Base-by-base conservation (phyloP, 2,113 vertebrate genomes). In the Lanius collurio region DNA sequence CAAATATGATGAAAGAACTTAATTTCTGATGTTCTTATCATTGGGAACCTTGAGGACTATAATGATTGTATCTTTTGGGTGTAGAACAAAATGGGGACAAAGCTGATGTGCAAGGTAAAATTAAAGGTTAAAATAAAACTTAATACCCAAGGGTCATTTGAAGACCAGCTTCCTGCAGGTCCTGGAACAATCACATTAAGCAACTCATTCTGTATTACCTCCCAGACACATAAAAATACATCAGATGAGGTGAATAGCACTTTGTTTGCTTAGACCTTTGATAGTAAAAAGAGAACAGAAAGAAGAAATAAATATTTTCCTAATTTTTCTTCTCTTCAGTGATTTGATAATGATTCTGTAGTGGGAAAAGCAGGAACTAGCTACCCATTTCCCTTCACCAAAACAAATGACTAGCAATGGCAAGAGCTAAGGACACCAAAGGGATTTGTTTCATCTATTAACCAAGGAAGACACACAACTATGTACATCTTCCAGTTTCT, bases 391-490 rank as follows among this genome's bases (percentile, higher is more conserved):
- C 8, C 49, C 37, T 70, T 84, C 35, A n/a, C 23, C 73, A 44
- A 44, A 84, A n/a, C 5, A 83, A 53, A 30, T 10, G 19, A 39
- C 17, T 19, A 53, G 9, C 13, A 78, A 30, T 15, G 19, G 10
- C 21, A 78, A 53, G 31, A 70, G 42, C n/a, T 37, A 62, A 74
- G 33, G 44, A 57, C 12, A 71, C 23, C 1, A 1, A 63, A 63
- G 26, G 68, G 13, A 60, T 20, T 47, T 74, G 7, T 37, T 63
- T 80, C n/a, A 46, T 49, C 33, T 15, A 39, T 33, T 60, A 92
- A 41, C 19, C 12, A 49, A 39, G n/a, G 16, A 37, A 65, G 35
- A 55, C 2, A 5, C 9, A 35, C 0, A 4, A 11, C 28, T 46
- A 9, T 7, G 23, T 15, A 41, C 16, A 64, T 28, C 9, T 82